Evolutionary conservation across 2,888 invertebrate genomes (phyloP).

Genomic region (Poecilobothrus nobilitatus): DNA sequence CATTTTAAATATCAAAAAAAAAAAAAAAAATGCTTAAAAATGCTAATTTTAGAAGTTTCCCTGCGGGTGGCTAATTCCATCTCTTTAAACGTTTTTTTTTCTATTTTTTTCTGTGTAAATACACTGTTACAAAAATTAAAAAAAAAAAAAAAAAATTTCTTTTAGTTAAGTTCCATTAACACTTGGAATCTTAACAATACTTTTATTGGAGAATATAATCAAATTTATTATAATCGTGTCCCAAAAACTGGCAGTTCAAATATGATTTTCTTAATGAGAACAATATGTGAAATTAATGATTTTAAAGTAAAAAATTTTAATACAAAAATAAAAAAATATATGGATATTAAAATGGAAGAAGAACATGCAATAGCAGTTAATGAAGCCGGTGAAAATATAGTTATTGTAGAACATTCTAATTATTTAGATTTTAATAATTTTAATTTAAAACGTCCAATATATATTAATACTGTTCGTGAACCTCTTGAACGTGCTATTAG

Average conservation of each 20-base stretch:
- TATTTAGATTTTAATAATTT: slow-evolving; percentile 74
- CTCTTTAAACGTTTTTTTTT: too few relatives aligned
- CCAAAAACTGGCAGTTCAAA: slow-evolving; percentile 66
- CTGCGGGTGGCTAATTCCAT: too few relatives aligned
- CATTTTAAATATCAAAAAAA: too few relatives aligned
- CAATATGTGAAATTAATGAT: slow-evolving; percentile 52
- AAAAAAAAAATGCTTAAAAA: too few relatives aligned
- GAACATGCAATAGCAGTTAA: not conserved
- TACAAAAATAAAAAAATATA: not conserved
- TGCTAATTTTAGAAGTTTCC: too few relatives aligned
- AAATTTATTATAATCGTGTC: slow-evolving; percentile 49
- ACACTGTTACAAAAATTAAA: too few relatives aligned
- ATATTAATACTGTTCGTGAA: slow-evolving; percentile 79
- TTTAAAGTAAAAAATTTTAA: slow-evolving; percentile 35
- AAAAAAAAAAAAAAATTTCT: too few relatives aligned
- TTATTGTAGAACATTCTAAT: slow-evolving; percentile 79
- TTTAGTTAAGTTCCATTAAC: too few relatives aligned
- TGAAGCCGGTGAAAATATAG: slow-evolving; percentile 28
- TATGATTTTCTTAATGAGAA: slow-evolving; percentile 68
- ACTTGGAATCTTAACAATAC: slow-evolving; percentile 56
- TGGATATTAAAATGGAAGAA: not conserved
- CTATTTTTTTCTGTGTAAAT: too few relatives aligned
- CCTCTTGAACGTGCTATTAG: slow-evolving; percentile 82
- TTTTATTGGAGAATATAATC: slow-evolving; percentile 56
- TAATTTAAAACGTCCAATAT: slow-evolving; percentile 70